Evolutionary conservation across 2,888 invertebrate species (phyloP).

Genomic region (Sarcophaga caerulescens): DNA sequence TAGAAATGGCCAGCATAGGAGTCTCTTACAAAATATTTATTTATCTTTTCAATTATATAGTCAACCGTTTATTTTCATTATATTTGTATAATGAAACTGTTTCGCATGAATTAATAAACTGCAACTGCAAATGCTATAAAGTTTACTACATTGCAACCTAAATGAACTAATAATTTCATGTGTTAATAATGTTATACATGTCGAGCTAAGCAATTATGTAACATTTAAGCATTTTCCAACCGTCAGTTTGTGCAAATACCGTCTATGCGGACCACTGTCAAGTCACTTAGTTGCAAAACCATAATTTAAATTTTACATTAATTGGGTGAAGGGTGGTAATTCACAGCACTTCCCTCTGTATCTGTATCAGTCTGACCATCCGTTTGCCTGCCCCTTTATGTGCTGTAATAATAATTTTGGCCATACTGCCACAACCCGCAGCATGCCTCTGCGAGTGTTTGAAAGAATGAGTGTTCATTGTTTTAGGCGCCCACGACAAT

Average conservation of each 20-base stretch:
- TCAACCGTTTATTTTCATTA: slow-evolving; percentile 11
- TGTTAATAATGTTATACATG: slow-evolving; percentile 15
- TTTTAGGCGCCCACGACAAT: slow-evolving; percentile 36
- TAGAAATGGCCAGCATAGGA: too few relatives aligned
- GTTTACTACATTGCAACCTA: slow-evolving; percentile 21
- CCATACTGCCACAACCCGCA: not conserved
- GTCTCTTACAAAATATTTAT: too few relatives aligned
- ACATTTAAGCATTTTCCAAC: not conserved
- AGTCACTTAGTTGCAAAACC: slow-evolving; percentile 22
- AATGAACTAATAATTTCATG: slow-evolving; percentile 45
- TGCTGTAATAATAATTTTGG: slow-evolving; percentile 10
- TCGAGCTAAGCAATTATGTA: not conserved
- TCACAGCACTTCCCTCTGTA: slow-evolving; percentile 13
- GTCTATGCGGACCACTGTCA: not conserved
- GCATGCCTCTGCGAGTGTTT: not conserved
- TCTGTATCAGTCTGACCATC: not conserved
- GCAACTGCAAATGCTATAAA: slow-evolving; percentile 15
- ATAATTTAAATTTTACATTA: slow-evolving; percentile 50
- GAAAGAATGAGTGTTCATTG: not conserved
- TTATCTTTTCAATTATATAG: too few relatives aligned
- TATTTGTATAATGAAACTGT: slow-evolving; percentile 26
- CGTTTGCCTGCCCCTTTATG: not conserved
- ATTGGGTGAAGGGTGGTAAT: slow-evolving; percentile 46
- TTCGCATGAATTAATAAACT: not conserved
- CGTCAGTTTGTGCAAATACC: not conserved